Conservation (phyloP, 1,140 invertebrate species). For the Mylabris phalerata region DNA sequence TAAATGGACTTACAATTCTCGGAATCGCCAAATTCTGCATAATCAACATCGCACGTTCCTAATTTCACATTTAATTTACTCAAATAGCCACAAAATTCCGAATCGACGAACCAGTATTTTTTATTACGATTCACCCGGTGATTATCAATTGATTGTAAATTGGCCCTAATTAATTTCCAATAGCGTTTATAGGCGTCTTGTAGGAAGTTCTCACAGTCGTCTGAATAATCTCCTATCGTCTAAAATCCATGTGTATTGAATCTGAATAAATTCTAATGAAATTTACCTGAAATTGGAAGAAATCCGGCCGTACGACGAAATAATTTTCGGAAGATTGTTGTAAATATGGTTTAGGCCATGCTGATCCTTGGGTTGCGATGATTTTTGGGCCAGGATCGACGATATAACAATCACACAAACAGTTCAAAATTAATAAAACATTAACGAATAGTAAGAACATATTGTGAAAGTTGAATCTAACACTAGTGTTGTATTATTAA, state of each 20-base stretch:
- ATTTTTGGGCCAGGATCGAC: constrained; percentile 34
- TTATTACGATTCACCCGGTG: constrained; percentile 37
- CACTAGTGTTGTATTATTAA: too few relatives aligned
- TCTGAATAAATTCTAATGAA: neutral
- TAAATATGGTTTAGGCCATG: constrained; percentile 50
- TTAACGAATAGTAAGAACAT: too few relatives aligned
- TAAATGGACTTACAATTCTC: constrained; percentile 36
- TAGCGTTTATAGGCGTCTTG: constrained; percentile 51
- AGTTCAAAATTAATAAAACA: too few relatives aligned
- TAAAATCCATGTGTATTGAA: neutral
- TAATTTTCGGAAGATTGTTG: constrained; percentile 37
- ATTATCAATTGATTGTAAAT: constrained; percentile 20
- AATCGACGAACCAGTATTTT: constrained; percentile 21
- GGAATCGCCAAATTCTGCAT: too few relatives aligned
- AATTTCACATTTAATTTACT: constrained; percentile 48
- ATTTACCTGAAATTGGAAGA: constrained; percentile 45
- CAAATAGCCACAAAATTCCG: constrained; percentile 40
- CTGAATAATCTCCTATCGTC: constrained; percentile 32
- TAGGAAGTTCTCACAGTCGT: constrained; percentile 49
- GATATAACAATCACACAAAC: constrained; percentile 1
- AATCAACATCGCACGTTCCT: too few relatives aligned
- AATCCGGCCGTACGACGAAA: constrained; percentile 37
- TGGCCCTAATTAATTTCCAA: constrained; percentile 35
- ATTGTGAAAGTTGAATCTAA: too few relatives aligned
- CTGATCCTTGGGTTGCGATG: constrained; percentile 44